Percentiles rank a stretch among this genome's conserved stretches.
Evolutionary conservation across 1,140 invertebrate genomes (phyloP).

Genomic region (Wiebesia pumilae): DNA sequence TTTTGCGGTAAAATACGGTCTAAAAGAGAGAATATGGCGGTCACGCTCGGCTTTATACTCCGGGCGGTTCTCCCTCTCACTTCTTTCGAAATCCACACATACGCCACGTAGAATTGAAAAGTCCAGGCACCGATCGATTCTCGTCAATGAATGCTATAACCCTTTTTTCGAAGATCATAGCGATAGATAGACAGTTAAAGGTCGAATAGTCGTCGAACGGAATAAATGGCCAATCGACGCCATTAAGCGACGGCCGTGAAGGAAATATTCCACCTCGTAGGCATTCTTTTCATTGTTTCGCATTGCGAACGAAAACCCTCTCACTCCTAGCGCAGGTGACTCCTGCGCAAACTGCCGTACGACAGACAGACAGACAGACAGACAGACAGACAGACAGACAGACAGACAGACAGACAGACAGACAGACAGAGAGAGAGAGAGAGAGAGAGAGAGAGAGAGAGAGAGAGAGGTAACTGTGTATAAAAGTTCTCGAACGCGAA

Average conservation of each 20-base stretch:
- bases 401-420: too few species aligned
- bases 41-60: not conserved
- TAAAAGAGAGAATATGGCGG: too few species aligned
- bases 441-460: not conserved
- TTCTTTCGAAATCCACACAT: not conserved
- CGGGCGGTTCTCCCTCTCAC: too few species aligned
- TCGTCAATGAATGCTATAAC: not conserved
- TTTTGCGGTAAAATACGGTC: too few species aligned
- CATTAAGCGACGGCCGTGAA: not conserved
- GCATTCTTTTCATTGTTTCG: not conserved
- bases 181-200: not conserved
- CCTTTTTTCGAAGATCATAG: not conserved
- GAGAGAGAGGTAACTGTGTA: not conserved
- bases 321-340: not conserved
- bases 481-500: too few species aligned
- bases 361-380: too few species aligned
- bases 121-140: not conserved
- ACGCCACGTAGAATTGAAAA: not conserved
- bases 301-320: not conserved
- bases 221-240: not conserved
- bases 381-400: too few species aligned
- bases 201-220: not conserved
- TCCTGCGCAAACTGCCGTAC: not conserved
- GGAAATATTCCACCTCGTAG: not conserved
- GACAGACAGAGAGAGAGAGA: too few species aligned